phyloP scores from a whole-genome alignment of 1,140 invertebrate genomes.

The Rhagoletis zephyria region DNA sequence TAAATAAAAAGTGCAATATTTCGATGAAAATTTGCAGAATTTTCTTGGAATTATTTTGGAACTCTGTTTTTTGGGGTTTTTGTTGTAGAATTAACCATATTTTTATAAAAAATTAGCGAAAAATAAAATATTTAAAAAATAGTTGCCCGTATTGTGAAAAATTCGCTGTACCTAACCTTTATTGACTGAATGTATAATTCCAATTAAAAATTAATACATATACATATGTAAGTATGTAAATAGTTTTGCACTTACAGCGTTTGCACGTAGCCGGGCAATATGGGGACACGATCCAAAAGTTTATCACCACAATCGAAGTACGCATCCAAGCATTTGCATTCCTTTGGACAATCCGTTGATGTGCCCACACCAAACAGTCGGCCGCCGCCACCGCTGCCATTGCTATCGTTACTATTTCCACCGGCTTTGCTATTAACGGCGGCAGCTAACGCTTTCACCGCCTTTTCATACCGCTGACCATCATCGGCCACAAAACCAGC shows the following conservation, averaged over 20 bases:
- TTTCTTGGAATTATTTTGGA: no score
- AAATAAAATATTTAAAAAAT: no score
- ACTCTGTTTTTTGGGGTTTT: no score
- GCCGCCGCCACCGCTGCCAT: slow-evolving; percentile 44
- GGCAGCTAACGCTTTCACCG: slow-evolving; percentile 63
- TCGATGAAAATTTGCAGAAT: no score
- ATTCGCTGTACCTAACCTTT: no score
- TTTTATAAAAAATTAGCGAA: no score
- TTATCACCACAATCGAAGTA: slow-evolving; percentile 78
- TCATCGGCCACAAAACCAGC: slow-evolving; percentile 69
- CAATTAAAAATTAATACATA: no score
- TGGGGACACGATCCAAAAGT: slow-evolving; percentile 76
- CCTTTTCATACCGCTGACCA: slow-evolving; percentile 70
- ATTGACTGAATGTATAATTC: no score
- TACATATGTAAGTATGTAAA: no score
- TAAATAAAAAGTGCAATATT: no score
- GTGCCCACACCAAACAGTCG: slow-evolving; percentile 57
- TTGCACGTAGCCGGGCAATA: slow-evolving; percentile 78
- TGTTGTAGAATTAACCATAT: no score
- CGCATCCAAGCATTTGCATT: slow-evolving; percentile 77
- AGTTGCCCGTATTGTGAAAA: no score
- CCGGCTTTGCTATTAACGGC: slow-evolving; percentile 56
- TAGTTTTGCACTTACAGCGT: slow-evolving; percentile 75
- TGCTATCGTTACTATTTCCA: not conserved
- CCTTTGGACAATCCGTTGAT: slow-evolving; percentile 74